Percentiles rank a stretch among this genome's conserved stretches.
These are phyloP conservation scores for Acleris literana DNA, from an alignment of 2,888 invertebrate genomes.

Conservation along the genomic window DNA sequence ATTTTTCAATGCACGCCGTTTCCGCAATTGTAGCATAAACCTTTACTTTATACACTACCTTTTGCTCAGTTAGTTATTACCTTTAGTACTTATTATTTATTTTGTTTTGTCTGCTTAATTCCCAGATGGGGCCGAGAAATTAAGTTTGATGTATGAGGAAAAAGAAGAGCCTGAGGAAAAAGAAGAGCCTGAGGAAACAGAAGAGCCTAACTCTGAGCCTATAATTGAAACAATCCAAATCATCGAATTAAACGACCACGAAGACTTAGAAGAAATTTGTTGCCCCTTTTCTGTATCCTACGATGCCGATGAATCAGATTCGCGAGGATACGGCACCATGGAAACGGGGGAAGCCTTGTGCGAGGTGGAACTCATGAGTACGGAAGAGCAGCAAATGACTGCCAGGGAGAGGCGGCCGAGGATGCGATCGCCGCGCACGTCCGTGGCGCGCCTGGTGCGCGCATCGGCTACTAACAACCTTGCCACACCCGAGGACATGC, in stretches of 20 bases:
- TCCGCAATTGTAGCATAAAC: too few relatives aligned
- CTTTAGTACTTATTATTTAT: neutral
- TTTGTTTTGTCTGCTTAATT: neutral
- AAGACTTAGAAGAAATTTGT: too few relatives aligned
- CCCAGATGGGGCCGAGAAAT: slow-evolving; percentile 16
- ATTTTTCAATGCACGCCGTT: too few relatives aligned
- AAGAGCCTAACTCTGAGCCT: neutral
- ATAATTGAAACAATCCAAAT: slow-evolving; percentile 1
- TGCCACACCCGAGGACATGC: slow-evolving; percentile 54
- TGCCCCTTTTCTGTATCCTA: too few relatives aligned
- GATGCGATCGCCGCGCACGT: neutral
- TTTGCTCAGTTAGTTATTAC: neutral
- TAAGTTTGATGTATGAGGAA: slow-evolving; percentile 13
- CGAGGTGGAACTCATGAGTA: neutral
- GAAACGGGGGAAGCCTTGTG: neutral
- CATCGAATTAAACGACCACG: slow-evolving; percentile 10
- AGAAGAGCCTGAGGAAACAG: neutral
- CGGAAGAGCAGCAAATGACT: neutral
- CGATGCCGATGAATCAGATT: neutral
- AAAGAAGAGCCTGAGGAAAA: neutral
- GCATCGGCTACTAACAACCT: slow-evolving; percentile 45
- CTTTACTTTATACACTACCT: too few relatives aligned
- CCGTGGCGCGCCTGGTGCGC: slow-evolving; percentile 33
- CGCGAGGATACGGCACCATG: neutral
- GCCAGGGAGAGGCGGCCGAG: neutral